Evolutionary conservation across 2,797 vertebrate genomes (phyloP).

Genomic region (Harpagifer antarcticus): DNA sequence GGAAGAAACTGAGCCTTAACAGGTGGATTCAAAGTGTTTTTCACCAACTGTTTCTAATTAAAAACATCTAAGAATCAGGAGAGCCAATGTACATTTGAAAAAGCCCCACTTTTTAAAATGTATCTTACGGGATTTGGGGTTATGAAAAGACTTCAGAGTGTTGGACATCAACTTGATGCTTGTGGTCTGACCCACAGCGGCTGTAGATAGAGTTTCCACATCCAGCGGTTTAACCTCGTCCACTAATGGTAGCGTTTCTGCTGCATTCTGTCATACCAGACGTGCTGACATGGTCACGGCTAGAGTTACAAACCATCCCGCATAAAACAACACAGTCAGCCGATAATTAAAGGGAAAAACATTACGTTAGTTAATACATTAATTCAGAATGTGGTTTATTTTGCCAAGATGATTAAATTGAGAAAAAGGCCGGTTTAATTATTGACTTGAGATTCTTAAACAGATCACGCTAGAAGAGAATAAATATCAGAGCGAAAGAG

Average conservation of each 20-base stretch:
- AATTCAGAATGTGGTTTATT: constrained; percentile 41
- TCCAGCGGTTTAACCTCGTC: constrained; percentile 54
- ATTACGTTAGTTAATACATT: constrained; percentile 22
- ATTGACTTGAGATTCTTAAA: constrained; percentile 26
- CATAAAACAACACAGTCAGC: constrained; percentile 45
- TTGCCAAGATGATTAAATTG: constrained; percentile 27
- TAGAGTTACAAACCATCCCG: constrained; percentile 43
- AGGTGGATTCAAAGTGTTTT: constrained; percentile 47
- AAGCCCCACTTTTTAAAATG: background rate
- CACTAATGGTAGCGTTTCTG: constrained; percentile 52
- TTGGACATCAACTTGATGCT: constrained; percentile 21
- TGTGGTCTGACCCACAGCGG: constrained; percentile 59
- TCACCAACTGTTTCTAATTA: constrained; percentile 14
- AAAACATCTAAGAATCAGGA: constrained; percentile 16
- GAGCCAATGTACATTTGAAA: background rate
- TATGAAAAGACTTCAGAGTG: constrained; percentile 18
- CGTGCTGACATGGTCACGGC: constrained; percentile 47
- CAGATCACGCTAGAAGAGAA: constrained; percentile 5
- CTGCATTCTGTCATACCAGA: constrained; percentile 42
- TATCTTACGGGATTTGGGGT: constrained; percentile 26
- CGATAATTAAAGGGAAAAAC: constrained; percentile 14
- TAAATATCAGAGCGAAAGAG: constrained; percentile 11
- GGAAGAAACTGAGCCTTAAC: constrained; percentile 35
- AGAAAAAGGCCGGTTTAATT: constrained; percentile 19
- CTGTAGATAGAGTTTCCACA: constrained; percentile 54